Evolutionary conservation across 30 jellyfish, hydroid and myxozoan species (phyloP), one percentile per base, ranked within the genome.

Genomic region (Pelagia noctiluca): DNA sequence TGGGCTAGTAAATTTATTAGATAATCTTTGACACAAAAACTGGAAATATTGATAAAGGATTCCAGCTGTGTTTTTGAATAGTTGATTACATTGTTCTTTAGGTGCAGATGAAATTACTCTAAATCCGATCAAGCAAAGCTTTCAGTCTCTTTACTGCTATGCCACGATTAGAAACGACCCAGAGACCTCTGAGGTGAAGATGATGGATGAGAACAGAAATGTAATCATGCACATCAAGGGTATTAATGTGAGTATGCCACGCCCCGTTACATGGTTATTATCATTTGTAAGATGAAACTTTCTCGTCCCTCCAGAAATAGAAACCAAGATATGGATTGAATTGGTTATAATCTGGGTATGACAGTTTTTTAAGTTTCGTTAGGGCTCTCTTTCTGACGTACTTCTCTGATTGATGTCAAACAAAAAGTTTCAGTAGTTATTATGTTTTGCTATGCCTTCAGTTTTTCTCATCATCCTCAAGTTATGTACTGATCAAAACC

Each of bases 161-260:
- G 76, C 86, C 19, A 71, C n/a, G 71, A 31, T 60, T 24, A 49
- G 19, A 2, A 30, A 65, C 2, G 62, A 26, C 30, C 33, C 23
- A 13, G 30, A 30, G 5, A 33, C 48, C 1, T 8, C 75, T 19
- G 67, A 66, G n/a, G 47, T 71, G 1, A 28, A 25, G 28, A 35
- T 82, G 73, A 52, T 50, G 57, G 92, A 82, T 36, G 82, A 82
- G 4, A 21, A 67, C 2, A 66, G 76, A 34, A 50, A 82, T 50
- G 42, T 50, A 0, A 21, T 82, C 34, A 68, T 82, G 70, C 3
- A 49, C 12, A 35, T 82, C 28, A 29, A 70, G 10, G 42, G 84
- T 22, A 33, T 82, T 35, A 25, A 57, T 50, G 92, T 82, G 21
- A 49, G 89, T 72, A 12, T 47, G 61, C 16, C 19, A n/a, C 19